These are phyloP conservation scores for Pachypeltis micranthus DNA, from an alignment of 1,140 invertebrate species.

Conservation along the genomic window DNA sequence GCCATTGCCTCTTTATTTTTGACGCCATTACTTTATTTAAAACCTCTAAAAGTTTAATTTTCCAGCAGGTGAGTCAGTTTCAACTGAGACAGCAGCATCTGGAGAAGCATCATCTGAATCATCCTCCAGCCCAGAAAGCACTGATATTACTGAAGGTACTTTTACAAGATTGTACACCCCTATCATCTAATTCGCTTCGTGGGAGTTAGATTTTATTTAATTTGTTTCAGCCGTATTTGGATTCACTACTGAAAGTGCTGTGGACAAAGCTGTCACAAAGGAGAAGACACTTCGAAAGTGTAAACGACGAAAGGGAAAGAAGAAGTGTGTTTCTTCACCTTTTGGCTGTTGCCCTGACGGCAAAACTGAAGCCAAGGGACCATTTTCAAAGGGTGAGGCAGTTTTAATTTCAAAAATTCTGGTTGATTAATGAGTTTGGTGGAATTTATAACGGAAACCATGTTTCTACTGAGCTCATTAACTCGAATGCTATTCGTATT, in stretches of 20 bases:
- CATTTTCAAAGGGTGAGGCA: constrained; percentile 58
- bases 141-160: not conserved
- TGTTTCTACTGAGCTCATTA: too few species aligned
- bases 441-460: too few species aligned
- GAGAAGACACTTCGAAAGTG: constrained; percentile 45
- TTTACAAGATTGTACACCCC: not conserved
- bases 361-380: constrained; percentile 65
- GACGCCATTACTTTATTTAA: too few species aligned
- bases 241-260: constrained; percentile 31
- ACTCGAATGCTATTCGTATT: constrained; percentile 4
- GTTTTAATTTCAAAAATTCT: not conserved
- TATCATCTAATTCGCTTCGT: not conserved
- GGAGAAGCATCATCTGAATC: not conserved
- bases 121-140: constrained; percentile 1
- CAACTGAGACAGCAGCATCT: not conserved
- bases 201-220: not conserved
- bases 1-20: too few species aligned
- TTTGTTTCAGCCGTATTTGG: constrained; percentile 18
- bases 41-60: too few species aligned
- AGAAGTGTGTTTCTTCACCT: constrained; percentile 51
- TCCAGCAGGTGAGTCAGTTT: too few species aligned
- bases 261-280: constrained; percentile 38
- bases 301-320: constrained; percentile 40
- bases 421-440: not conserved
- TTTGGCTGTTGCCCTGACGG: constrained; percentile 88